These are phyloP conservation scores for Sternotherus odoratus DNA, from an alignment of 2,797 vertebrate genomes.

Conservation along the genomic window DNA sequence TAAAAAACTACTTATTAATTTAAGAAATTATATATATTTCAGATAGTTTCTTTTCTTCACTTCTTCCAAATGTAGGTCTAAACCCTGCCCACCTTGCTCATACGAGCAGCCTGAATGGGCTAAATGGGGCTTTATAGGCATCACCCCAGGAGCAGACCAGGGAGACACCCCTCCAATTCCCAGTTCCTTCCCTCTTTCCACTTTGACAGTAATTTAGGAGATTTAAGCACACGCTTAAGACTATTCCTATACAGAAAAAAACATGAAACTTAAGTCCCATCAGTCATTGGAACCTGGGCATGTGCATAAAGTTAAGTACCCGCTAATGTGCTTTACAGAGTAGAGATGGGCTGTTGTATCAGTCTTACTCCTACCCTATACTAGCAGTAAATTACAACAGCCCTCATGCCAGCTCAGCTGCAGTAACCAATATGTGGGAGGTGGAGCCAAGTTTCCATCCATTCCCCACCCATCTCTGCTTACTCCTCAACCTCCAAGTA, in stretches of 20 bases:
- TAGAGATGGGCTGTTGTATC: background rate
- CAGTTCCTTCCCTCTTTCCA: background rate
- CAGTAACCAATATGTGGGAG: rapidly evolving
- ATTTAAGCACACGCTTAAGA: background rate
- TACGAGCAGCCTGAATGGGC: background rate
- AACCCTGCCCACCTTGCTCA: slow-evolving; percentile 22
- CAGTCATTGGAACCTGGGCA: background rate
- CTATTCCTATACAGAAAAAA: background rate
- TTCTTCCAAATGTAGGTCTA: slow-evolving; percentile 37
- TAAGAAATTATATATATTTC: slow-evolving; percentile 55
- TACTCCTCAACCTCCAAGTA: background rate
- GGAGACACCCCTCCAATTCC: background rate
- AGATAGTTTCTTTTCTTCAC: slow-evolving; percentile 43
- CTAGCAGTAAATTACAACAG: background rate
- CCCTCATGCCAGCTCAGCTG: rapidly evolving
- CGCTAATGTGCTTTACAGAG: background rate
- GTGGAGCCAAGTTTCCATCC: background rate
- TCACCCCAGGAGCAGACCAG: background rate
- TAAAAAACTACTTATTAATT: slow-evolving; percentile 53
- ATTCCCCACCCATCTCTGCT: background rate
- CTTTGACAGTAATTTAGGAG: rapidly evolving
- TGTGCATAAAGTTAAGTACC: background rate
- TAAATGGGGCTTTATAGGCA: slow-evolving; percentile 15
- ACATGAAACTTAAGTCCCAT: background rate
- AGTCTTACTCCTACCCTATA: background rate